A percentile compares a stretch with the other conserved stretches of the same genome.
These are phyloP conservation scores for Ctenosaura bakeri DNA, from an alignment of 2,797 vertebrate species.

Conservation along the genomic window DNA sequence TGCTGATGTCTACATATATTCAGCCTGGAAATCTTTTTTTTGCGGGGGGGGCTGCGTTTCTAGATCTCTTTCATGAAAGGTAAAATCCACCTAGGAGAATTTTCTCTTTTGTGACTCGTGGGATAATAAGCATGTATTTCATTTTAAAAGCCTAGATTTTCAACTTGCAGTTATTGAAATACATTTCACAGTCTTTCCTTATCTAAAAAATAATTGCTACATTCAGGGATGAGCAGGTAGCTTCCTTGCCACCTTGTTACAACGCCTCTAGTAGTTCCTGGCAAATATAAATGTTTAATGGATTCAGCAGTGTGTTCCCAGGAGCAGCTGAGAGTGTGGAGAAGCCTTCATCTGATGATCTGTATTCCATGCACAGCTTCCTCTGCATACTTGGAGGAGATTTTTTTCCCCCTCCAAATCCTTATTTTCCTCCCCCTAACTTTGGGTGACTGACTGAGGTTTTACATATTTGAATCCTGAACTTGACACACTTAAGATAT, in stretches of 20 bases:
- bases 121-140: constrained; percentile 23
- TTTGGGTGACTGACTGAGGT: background rate
- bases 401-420: background rate
- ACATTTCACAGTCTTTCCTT: background rate
- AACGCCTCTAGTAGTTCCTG: background rate
- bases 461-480: background rate
- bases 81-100: background rate
- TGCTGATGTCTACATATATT: background rate
- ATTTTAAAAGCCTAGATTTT: background rate
- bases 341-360: background rate
- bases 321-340: background rate
- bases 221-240: rapidly evolving
- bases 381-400: background rate
- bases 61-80: background rate
- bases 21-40: background rate
- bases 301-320: background rate
- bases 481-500: background rate
- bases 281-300: constrained; percentile 37
- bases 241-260: rapidly evolving
- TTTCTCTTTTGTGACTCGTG: rapidly evolving
- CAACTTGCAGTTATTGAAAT: background rate
- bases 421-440: background rate
- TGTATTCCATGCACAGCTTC: constrained; percentile 1
- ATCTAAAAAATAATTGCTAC: background rate
- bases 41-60: rapidly evolving